Conservation (phyloP, 2,797 vertebrate species). For the Notolepis coatsorum region DNA sequence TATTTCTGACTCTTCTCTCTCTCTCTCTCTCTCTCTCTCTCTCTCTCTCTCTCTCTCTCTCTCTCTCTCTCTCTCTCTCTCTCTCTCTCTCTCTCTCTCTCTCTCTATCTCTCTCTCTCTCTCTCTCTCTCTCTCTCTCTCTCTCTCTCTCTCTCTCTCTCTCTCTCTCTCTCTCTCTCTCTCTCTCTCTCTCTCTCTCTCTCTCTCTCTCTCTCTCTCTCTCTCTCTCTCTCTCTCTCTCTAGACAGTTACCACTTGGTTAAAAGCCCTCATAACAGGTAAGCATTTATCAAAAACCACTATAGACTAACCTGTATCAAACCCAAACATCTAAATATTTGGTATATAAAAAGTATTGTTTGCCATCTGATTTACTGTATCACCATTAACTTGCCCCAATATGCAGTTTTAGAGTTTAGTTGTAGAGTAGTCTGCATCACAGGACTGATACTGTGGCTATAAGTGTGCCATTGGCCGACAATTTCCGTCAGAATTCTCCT, state of each 20-base stretch:
- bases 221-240: slow-evolving; percentile 49
- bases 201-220: slow-evolving; percentile 43
- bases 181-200: slow-evolving; percentile 17
- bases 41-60: slow-evolving; percentile 11
- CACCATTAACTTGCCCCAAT: no score
- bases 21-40: slow-evolving; percentile 1
- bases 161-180: neutral
- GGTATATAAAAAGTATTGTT: no score
- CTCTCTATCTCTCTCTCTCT: neutral
- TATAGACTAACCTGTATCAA: no score
- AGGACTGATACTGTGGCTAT: no score
- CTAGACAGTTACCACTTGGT: slow-evolving; percentile 92
- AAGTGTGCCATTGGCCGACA: no score
- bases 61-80: slow-evolving; percentile 12
- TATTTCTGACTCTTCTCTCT: slow-evolving; percentile 18
- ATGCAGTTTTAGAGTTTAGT: no score
- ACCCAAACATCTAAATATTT: no score
- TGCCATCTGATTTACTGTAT: no score
- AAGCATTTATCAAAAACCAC: slow-evolving; percentile 51
- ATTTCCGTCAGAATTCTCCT: no score
- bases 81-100: slow-evolving; percentile 13
- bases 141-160: slow-evolving; percentile 9
- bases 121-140: slow-evolving; percentile 17
- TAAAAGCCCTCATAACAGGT: slow-evolving; percentile 95
- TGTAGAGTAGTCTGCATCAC: no score